A percentile compares a stretch with the other conserved stretches of the same genome.
These are phyloP conservation scores for Toxostoma redivivum DNA, from an alignment of 2,113 vertebrate species.

Conservation along the genomic window DNA sequence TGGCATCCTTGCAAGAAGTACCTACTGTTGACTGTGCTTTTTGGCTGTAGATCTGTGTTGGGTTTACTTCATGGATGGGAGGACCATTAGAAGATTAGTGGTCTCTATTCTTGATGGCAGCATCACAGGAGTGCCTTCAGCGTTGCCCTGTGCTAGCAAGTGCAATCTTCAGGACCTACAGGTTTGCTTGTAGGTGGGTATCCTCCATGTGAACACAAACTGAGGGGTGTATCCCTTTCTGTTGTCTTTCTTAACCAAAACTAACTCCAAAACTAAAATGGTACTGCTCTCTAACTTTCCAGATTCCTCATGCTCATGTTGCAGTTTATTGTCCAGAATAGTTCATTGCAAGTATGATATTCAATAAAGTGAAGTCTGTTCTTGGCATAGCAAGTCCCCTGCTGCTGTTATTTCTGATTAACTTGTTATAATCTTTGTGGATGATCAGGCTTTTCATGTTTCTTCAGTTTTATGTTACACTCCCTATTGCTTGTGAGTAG, in stretches of 20 bases:
- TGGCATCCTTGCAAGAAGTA: rapidly evolving
- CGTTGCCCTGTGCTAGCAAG: neutral
- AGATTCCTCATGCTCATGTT: neutral
- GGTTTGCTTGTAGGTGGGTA: neutral
- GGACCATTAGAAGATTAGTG: neutral
- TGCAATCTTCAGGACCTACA: neutral
- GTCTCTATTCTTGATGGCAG: neutral
- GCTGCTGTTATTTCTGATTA: neutral
- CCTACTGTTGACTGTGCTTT: neutral
- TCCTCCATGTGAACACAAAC: neutral
- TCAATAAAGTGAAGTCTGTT: neutral
- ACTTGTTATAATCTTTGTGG: neutral
- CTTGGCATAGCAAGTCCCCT: neutral
- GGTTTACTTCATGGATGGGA: neutral
- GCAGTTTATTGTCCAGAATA: neutral
- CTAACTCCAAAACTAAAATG: neutral
- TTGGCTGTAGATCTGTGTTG: neutral
- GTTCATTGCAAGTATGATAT: rapidly evolving
- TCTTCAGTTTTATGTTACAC: neutral
- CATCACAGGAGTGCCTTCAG: neutral
- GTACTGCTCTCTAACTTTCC: neutral
- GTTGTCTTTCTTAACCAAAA: neutral
- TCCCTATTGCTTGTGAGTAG: neutral
- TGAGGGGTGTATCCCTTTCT: neutral
- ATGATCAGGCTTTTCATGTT: neutral